phyloP scores from a whole-genome alignment of 2,888 invertebrate species.

The Nemotelus pantherinus region DNA sequence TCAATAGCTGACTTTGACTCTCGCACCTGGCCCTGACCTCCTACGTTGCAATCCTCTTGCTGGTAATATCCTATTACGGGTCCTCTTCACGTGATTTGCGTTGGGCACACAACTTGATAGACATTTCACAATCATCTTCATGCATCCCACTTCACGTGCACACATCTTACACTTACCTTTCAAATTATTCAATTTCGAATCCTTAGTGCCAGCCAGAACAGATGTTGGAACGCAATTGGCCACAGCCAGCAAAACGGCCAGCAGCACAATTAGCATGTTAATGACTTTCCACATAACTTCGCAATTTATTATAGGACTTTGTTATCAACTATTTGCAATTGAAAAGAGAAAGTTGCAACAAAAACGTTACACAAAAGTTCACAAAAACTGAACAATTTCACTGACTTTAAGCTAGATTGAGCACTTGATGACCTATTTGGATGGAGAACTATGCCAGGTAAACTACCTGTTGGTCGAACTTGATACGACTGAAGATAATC shows the following conservation, averaged over 20 bases:
- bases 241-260: slow-evolving; percentile 56
- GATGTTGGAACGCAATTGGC: slow-evolving; percentile 63
- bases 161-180: slow-evolving; percentile 51
- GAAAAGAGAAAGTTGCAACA: background rate
- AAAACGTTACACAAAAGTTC: background rate
- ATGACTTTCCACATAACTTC: background rate
- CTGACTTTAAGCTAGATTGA: background rate
- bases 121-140: background rate
- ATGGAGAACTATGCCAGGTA: slow-evolving; percentile 11
- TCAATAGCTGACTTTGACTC: background rate
- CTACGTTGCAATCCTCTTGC: background rate
- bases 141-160: background rate
- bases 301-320: background rate
- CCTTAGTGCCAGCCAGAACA: slow-evolving; percentile 58
- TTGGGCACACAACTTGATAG: background rate
- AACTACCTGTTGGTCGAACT: slow-evolving; percentile 44
- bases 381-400: slow-evolving; percentile 13
- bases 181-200: slow-evolving; percentile 58
- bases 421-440: slow-evolving; percentile 25
- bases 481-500: slow-evolving; percentile 34
- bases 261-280: slow-evolving; percentile 46
- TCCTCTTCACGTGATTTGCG: background rate
- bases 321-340: slow-evolving; percentile 14
- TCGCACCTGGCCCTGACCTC: background rate
- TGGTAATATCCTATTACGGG: slow-evolving; percentile 12